Conservation (phyloP, 2,797 vertebrate genomes). For the Alfaro cultratus region DNA sequence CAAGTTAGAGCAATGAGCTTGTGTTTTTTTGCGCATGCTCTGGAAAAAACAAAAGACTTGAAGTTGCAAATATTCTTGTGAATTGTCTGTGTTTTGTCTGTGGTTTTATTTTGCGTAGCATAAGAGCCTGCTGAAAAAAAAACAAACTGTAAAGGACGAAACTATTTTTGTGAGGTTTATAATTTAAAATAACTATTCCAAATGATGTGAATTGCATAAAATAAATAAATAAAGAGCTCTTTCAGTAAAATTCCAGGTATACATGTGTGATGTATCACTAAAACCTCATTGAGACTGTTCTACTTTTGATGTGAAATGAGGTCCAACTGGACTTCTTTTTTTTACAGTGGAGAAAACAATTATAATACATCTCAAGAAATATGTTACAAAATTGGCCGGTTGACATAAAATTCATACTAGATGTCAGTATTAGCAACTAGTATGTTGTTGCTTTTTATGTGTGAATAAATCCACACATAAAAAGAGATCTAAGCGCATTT, state of each 20-base stretch:
- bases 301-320: neutral
- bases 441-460: too few species aligned
- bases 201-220: slow-evolving; percentile 58
- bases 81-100: slow-evolving; percentile 55
- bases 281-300: neutral
- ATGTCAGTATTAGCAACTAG: too few species aligned
- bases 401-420: neutral
- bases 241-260: slow-evolving; percentile 35
- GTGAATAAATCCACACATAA: neutral
- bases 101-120: slow-evolving; percentile 51
- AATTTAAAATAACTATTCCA: slow-evolving; percentile 34
- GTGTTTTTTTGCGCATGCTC: slow-evolving; percentile 50
- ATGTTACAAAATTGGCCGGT: neutral
- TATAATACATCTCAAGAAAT: neutral
- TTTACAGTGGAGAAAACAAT: neutral
- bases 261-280: slow-evolving; percentile 2
- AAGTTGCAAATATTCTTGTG: slow-evolving; percentile 55
- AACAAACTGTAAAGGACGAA: slow-evolving; percentile 22
- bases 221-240: slow-evolving; percentile 54
- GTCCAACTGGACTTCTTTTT: neutral
- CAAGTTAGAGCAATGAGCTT: slow-evolving; percentile 18
- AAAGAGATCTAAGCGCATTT: neutral
- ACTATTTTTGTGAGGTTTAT: slow-evolving; percentile 70
- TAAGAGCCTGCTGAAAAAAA: slow-evolving; percentile 22
- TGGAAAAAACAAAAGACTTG: slow-evolving; percentile 28